A percentile compares a stretch with the other conserved stretches of the same genome.
These are phyloP conservation scores for Stenodera caucasica DNA, from an alignment of 2,888 invertebrate species.

Conservation along the genomic window DNA sequence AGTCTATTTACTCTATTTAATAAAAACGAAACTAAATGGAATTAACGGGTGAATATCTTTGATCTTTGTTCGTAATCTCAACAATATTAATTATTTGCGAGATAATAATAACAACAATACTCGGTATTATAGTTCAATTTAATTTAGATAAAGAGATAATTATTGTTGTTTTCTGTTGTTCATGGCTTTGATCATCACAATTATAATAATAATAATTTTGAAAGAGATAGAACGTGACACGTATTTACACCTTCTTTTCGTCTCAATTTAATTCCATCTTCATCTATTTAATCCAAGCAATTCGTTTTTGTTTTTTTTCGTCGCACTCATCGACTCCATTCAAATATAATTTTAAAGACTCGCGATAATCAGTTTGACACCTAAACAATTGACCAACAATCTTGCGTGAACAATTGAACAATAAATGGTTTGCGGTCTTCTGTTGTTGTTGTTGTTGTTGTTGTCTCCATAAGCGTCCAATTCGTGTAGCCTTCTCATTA, in stretches of 20 bases:
- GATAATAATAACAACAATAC: constrained; percentile 10
- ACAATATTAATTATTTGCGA: background rate
- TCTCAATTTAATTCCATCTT: too few species aligned
- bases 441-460: background rate
- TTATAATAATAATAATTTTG: constrained; percentile 4
- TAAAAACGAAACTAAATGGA: too few species aligned
- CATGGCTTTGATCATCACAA: constrained; percentile 7
- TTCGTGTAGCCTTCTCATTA: constrained; percentile 41
- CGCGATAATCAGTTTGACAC: constrained; percentile 6
- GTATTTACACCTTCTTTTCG: background rate
- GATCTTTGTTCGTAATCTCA: background rate
- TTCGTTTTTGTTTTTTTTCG: background rate
- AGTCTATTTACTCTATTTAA: too few species aligned
- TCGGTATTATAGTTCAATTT: background rate
- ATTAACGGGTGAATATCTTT: too few species aligned
- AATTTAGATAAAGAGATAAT: constrained; percentile 5
- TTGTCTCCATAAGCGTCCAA: constrained; percentile 37
- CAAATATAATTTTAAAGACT: background rate
- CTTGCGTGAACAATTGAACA: constrained; percentile 6
- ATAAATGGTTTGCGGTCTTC: constrained; percentile 7
- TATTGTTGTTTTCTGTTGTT: constrained; percentile 4
- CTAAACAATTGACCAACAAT: constrained; percentile 4
- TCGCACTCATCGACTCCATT: background rate
- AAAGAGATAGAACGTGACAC: constrained; percentile 1
- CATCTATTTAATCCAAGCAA: background rate